These are phyloP conservation scores for Phataginus tricuspis DNA, from an alignment of 2,797 vertebrate species.

Conservation along the genomic window DNA sequence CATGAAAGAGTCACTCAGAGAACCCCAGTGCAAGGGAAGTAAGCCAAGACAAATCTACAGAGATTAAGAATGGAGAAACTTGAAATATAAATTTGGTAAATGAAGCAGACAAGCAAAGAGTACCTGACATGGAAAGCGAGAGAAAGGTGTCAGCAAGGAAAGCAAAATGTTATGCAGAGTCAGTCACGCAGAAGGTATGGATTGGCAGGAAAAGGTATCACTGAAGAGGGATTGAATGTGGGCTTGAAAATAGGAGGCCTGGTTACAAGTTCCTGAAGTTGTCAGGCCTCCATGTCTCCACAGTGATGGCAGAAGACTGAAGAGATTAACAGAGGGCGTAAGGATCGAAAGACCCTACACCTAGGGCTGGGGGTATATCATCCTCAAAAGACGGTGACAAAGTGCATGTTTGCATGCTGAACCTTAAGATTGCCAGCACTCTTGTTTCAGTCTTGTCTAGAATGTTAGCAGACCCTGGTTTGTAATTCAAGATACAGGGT, in stretches of 20 bases:
- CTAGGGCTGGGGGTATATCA: background rate
- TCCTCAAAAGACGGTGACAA: background rate
- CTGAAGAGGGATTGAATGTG: background rate
- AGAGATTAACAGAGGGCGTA: background rate
- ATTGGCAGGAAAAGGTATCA: background rate
- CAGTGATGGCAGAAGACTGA: background rate
- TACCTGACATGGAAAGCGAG: background rate
- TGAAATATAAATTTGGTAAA: background rate
- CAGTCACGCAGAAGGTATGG: background rate
- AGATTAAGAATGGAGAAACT: background rate
- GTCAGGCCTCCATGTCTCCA: background rate
- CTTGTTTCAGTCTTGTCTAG: background rate
- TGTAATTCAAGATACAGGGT: background rate
- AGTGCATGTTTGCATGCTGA: background rate
- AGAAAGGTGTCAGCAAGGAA: background rate
- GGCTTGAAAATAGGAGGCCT: background rate
- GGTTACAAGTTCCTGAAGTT: background rate
- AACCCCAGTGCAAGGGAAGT: background rate
- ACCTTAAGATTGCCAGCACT: background rate
- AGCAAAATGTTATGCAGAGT: background rate
- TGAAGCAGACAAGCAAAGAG: background rate
- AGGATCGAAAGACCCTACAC: background rate
- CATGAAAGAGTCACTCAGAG: background rate
- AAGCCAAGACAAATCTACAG: background rate
- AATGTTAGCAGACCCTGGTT: background rate